Base-by-base conservation (phyloP, 1,140 invertebrate genomes). In the Zaprionus camerounensis region DNA sequence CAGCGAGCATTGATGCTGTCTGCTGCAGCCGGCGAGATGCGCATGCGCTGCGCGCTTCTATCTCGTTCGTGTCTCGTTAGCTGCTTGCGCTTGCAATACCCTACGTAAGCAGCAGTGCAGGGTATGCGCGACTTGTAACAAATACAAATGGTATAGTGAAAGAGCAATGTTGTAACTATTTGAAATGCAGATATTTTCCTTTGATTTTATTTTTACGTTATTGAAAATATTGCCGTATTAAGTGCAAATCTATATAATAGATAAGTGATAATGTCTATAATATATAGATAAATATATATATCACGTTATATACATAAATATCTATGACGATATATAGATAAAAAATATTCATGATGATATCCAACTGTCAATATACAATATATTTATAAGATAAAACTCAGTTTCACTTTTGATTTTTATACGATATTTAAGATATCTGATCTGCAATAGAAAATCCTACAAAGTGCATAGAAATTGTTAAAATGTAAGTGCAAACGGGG, bases 41-140 rank as follows among this genome's bases (percentile, higher is more conserved):
- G 58, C 80, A 77, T 78, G 74, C 66, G 74, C 58, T 73, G 24
- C 57, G 5, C 64, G 24, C 66, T 71, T 59, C 53, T 49, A 28
- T 57, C 13, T 28, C 28, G 9, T 56, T 20, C 12, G 65, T 2
- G 7, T 44, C 51, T 41, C 34, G 46, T 51, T 66, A 17, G 44
- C 24, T 62, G 59, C 26, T 49, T 62, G 41, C 59, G 59, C n/a
- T 62, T 56, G 22, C 9, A 38, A 41, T 74, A 63, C 71, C 71
- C 58, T 38, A 15, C 1, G n/a, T 13, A 5, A 5, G 4, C 28
- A 15, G 3, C 3, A 9, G 26, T 9, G n/a, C 15, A 12, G 65
- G 44, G 34, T 61, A 46, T 61, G 36, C 26, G 28, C 9, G 34
- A 28, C n/a, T 17, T 34, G 17, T 49, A 15, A 4, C 4, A 31